Evolutionary conservation across 2,888 invertebrate genomes (phyloP).

Genomic region (Acrobasis repandana): DNA sequence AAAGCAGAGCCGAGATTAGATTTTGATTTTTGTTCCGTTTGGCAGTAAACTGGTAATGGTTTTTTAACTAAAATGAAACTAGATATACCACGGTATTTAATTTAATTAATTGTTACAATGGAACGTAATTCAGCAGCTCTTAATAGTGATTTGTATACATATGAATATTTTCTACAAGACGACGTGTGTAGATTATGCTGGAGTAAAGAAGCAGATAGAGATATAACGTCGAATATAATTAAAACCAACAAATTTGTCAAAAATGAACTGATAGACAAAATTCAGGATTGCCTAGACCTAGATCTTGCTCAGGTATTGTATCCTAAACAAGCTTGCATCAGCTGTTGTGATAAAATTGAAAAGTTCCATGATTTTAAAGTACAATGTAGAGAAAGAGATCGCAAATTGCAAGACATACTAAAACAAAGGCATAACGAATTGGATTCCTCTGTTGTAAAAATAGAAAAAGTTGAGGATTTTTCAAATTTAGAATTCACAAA

Average conservation of each 20-base stretch:
- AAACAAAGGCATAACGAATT: conserved; percentile 29
- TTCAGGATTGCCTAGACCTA: conserved; percentile 58
- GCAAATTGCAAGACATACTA: conserved; percentile 48
- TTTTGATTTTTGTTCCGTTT: too few relatives aligned
- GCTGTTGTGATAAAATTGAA: conserved; percentile 54
- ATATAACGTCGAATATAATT: conserved; percentile 37
- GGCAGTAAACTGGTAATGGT: too few relatives aligned
- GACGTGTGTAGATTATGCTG: conserved; percentile 69
- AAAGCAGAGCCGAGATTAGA: too few relatives aligned
- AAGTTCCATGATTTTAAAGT: conserved; percentile 59
- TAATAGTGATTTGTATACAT: conserved; percentile 47
- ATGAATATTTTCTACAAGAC: conserved; percentile 60
- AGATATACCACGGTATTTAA: too few relatives aligned
- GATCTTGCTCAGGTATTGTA: conserved; percentile 41
- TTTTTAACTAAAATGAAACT: too few relatives aligned
- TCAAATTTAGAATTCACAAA: conserved; percentile 25
- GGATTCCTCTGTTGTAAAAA: conserved; percentile 29
- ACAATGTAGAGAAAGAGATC: conserved; percentile 56
- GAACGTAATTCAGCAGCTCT: conserved; percentile 8
- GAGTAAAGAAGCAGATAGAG: conserved; percentile 48
- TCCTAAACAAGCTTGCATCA: conserved; percentile 56
- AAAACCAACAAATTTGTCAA: conserved; percentile 34
- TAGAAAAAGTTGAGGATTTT: conserved; percentile 31
- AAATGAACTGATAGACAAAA: conserved; percentile 45
- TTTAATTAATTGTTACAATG: neutral